Conservation (phyloP, 2,113 vertebrate genomes). For the Ceuthmochares aereus region DNA sequence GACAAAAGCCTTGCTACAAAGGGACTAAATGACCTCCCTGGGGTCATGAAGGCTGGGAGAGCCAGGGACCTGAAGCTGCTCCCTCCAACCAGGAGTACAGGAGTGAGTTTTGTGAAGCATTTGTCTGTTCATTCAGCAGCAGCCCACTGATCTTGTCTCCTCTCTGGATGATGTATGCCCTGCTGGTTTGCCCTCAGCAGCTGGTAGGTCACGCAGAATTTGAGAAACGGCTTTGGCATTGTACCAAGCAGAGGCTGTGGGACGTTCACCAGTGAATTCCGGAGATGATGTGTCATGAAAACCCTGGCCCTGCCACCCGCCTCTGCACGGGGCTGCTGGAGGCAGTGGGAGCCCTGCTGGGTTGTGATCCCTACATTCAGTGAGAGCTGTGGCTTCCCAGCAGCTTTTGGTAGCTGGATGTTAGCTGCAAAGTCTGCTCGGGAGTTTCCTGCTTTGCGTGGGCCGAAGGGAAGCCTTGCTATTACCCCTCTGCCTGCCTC, state of each 20-base stretch:
- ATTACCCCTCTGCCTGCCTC: not conserved
- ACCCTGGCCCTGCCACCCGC: not conserved
- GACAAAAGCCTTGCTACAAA: not conserved
- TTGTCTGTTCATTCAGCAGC: not conserved
- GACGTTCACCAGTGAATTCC: slow-evolving; percentile 15
- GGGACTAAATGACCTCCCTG: not conserved
- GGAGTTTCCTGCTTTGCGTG: not conserved
- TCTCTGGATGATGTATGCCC: not conserved
- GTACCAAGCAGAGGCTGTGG: slow-evolving; percentile 14
- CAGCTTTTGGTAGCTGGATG: not conserved
- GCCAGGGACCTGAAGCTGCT: not conserved
- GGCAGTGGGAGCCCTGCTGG: not conserved
- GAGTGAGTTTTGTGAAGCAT: not conserved
- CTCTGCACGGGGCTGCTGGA: not conserved
- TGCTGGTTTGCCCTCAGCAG: slow-evolving; percentile 13
- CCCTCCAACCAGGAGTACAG: not conserved
- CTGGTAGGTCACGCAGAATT: slow-evolving; percentile 16
- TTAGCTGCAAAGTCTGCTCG: not conserved
- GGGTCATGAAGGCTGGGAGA: not conserved
- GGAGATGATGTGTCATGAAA: slow-evolving; percentile 22
- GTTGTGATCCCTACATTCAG: not conserved
- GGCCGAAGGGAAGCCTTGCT: not conserved
- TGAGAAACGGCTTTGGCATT: not conserved
- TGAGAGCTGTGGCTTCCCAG: not conserved
- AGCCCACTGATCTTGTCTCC: not conserved